Conservation (phyloP, 2,888 invertebrate species). For the Nezara viridula region DNA sequence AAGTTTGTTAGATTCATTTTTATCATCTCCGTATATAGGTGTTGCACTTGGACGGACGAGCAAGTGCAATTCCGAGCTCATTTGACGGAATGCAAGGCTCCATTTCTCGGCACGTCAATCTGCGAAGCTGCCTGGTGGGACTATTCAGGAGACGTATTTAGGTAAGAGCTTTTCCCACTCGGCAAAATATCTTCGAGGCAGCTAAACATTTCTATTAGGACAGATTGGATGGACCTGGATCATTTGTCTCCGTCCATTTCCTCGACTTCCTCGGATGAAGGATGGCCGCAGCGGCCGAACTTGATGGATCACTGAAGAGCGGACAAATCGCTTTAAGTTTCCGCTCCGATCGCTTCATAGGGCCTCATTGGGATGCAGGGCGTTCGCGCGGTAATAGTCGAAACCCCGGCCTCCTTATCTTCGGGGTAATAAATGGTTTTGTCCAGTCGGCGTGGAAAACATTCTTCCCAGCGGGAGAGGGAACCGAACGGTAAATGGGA, state of each 20-base stretch:
- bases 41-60: not conserved
- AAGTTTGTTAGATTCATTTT: not conserved
- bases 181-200: conserved; percentile 20
- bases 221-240: conserved; percentile 53
- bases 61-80: not conserved
- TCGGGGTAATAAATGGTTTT: conserved; percentile 39
- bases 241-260: conserved; percentile 51
- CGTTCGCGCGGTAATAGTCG: not conserved
- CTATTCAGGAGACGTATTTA: conserved; percentile 50
- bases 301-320: conserved; percentile 46
- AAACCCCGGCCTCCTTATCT: conserved; percentile 19
- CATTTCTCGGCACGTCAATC: conserved; percentile 38
- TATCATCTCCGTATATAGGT: not conserved
- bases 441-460: conserved; percentile 24
- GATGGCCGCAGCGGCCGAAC: conserved; percentile 5
- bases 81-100: conserved; percentile 1
- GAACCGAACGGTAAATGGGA: not conserved
- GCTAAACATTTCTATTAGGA: conserved; percentile 56
- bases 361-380: conserved; percentile 43
- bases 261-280: not conserved
- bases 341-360: conserved; percentile 32
- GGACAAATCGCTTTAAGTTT: conserved; percentile 37
- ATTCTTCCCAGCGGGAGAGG: not conserved
- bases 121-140: not conserved
- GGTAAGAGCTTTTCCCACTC: conserved; percentile 55